phyloP scores from a whole-genome alignment of 2,797 vertebrate genomes.

The Peromyscus attwateri region DNA sequence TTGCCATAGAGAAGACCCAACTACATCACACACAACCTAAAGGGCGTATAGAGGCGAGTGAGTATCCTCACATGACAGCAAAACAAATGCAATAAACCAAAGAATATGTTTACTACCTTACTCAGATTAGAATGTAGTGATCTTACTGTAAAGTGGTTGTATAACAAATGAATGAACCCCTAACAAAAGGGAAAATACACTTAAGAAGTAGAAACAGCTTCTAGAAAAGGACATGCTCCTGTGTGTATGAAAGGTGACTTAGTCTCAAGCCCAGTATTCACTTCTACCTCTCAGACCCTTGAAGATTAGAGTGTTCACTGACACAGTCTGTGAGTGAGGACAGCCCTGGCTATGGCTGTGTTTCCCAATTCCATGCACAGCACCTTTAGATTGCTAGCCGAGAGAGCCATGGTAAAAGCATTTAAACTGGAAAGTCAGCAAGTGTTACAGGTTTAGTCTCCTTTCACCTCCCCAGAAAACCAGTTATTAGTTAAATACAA shows the following conservation, averaged over 20 bases:
- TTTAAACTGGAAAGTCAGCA: not conserved
- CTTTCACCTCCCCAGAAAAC: not conserved
- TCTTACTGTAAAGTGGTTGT: not conserved
- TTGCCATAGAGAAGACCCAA: not conserved
- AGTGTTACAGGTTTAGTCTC: not conserved
- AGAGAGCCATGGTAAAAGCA: not conserved
- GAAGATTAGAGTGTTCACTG: not conserved
- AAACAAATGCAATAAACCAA: not conserved
- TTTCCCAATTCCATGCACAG: not conserved
- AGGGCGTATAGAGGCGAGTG: not conserved
- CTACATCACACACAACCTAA: not conserved
- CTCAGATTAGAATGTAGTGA: not conserved
- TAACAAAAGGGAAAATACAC: conserved; percentile 4
- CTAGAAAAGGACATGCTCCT: not conserved
- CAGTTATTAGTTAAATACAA: not conserved
- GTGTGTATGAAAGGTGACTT: not conserved
- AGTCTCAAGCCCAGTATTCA: not conserved
- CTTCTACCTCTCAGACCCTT: not conserved
- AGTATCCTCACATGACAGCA: not conserved
- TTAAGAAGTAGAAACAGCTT: not conserved
- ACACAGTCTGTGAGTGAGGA: not conserved
- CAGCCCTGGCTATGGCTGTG: not conserved
- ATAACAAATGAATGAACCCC: not conserved
- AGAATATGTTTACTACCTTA: not conserved
- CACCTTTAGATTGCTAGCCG: not conserved